A percentile compares a stretch with the other conserved stretches of the same genome.
These are phyloP conservation scores for Caenorhabditis briggsae DNA, from an alignment of 1,140 invertebrate species.

Conservation along the genomic window DNA sequence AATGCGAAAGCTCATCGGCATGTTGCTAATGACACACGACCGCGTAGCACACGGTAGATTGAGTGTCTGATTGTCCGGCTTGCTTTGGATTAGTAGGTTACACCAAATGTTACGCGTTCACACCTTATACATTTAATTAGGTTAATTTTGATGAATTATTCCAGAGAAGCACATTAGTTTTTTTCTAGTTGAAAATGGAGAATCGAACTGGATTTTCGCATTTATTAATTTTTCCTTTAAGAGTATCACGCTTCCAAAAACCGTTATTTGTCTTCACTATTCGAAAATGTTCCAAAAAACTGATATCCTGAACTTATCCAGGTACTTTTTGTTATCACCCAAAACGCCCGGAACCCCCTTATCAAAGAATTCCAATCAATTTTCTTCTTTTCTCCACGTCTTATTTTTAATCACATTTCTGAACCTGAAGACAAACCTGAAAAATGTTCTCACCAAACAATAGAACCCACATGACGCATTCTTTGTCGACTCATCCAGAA, in stretches of 20 bases:
- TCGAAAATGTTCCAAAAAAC: no score
- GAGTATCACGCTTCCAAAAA: no score
- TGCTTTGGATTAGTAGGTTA: no score
- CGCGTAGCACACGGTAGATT: constrained; percentile 45
- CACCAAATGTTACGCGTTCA: constrained; percentile 2
- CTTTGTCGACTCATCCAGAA: constrained; percentile 15
- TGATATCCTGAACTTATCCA: no score
- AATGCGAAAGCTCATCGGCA: constrained; percentile 49
- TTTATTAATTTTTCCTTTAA: no score
- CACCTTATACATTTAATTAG: background rate
- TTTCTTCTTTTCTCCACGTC: background rate
- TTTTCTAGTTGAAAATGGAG: no score
- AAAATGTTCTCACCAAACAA: background rate
- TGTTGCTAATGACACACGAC: constrained; percentile 41
- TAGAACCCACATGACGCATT: constrained; percentile 36
- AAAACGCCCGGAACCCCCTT: background rate
- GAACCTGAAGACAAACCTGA: background rate
- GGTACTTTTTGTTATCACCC: no score
- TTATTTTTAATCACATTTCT: background rate
- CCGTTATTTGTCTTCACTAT: no score
- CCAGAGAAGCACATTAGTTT: no score
- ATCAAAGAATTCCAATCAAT: background rate
- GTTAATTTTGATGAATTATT: no score
- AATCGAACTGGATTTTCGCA: no score
- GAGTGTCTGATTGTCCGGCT: constrained; percentile 26